Percentiles rank a stretch among this genome's conserved stretches.
These are phyloP conservation scores for Cynopterus brachyotis DNA, from an alignment of 2,113 vertebrate genomes.

Conservation along the genomic window DNA sequence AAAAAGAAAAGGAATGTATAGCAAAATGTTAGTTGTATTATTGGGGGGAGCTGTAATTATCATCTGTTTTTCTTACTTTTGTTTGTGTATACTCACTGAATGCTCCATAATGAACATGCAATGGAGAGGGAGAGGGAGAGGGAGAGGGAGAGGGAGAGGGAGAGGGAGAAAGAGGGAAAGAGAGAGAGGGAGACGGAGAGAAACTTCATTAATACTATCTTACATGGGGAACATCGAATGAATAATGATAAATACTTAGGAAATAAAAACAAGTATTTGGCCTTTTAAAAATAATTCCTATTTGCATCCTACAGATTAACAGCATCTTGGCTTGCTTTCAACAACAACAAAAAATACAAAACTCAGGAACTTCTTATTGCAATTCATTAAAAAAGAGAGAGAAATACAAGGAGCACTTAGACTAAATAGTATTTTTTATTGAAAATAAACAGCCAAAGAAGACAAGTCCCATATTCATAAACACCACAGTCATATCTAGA, in stretches of 20 bases:
- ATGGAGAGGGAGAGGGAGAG: not conserved
- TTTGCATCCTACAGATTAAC: not conserved
- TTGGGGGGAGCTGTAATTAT: rapidly evolving
- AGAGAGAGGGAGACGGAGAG: not conserved
- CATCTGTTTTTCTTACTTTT: not conserved
- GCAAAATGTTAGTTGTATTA: not conserved
- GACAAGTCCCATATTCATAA: conserved; percentile 8
- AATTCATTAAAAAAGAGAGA: not conserved
- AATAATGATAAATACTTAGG: conserved; percentile 15
- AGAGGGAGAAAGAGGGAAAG: too few species aligned
- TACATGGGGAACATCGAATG: not conserved
- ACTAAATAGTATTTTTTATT: not conserved
- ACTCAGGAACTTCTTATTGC: not conserved
- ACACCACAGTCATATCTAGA: not conserved
- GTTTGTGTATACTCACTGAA: not conserved
- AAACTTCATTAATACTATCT: not conserved
- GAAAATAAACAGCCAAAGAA: not conserved
- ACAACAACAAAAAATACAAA: not conserved
- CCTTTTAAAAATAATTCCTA: conserved; percentile 47
- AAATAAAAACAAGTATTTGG: not conserved
- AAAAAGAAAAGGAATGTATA: not conserved
- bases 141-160: not conserved
- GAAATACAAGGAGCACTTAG: not conserved
- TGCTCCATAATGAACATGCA: not conserved
- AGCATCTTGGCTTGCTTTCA: not conserved